Base-by-base conservation (phyloP, 2,113 vertebrate genomes). In the Poeciliopsis retropinna region DNA sequence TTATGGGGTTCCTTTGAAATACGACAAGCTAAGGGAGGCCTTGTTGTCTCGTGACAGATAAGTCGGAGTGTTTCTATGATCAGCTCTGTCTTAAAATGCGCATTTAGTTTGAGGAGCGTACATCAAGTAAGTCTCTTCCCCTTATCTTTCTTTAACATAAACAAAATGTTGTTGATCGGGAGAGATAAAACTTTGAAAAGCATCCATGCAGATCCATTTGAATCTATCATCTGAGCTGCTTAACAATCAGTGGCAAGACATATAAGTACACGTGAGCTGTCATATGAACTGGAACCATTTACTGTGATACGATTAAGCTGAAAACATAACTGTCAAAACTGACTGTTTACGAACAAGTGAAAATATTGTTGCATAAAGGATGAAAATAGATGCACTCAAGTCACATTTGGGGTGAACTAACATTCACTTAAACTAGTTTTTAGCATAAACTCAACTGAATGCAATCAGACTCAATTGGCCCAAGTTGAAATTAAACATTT, bases 31-130 rank as follows among this genome's bases (percentile, higher is more conserved):
- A 83, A 54, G 78, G 78, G 77, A 87, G 78, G 82, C 73, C 78
- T 82, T 57, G 64, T 29, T 31, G 14, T 85, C 82, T 87, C n/a
- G 64, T 88, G 87, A 87, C 83, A 92, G 76, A 87, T 41, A 81
- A 90, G 82, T 68, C 85, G 82, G 84, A 92, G 89, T 89, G 86
- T 91, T 89, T 90, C 79, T 78, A 84, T 70, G 67, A 78, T 61
- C 70, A 34, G 73, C 70, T 79, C 80, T 88, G 85, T 84, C 72
- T 91, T 73, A 88, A 85, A 89, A 54, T 76, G 78, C 83, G 75
- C 31, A 64, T 75, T 88, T 75, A 74, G 61, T 73, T 82, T 5
- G 19, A 70, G 44, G 61, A 81, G 73, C 63, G 76, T 75, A 84
- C 76, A 85, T 30, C 54, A 78, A 72, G 83, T 75, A 76, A 71